Conservation (phyloP, 2,888 invertebrate species). For the Venusia cambrica region DNA sequence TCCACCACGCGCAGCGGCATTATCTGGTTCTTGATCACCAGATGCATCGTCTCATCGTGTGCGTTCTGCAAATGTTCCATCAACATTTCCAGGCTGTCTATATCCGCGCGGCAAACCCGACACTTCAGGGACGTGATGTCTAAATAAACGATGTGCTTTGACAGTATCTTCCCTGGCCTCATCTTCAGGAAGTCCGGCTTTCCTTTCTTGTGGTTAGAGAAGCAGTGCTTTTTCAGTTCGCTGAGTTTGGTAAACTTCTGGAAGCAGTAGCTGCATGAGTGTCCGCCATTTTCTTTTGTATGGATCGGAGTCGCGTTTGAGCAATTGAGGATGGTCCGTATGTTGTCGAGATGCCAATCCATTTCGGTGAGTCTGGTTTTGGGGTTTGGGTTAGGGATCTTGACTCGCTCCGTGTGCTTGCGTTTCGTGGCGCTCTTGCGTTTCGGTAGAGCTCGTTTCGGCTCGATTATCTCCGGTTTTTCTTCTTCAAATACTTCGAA, state of each 20-base stretch:
- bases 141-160: conserved; percentile 51
- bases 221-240: conserved; percentile 50
- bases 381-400: conserved; percentile 26
- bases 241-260: conserved; percentile 48
- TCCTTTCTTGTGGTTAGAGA: conserved; percentile 30
- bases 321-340: conserved; percentile 45
- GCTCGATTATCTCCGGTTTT: conserved; percentile 7
- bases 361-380: conserved; percentile 42
- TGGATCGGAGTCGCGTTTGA: conserved; percentile 61
- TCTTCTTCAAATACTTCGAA: conserved; percentile 19
- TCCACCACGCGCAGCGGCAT: conserved; percentile 45
- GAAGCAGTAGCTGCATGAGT: conserved; percentile 57
- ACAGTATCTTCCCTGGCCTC: conserved; percentile 30
- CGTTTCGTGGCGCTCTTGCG: conserved; percentile 13
- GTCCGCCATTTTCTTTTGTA: conserved; percentile 44
- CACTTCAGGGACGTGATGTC: conserved; percentile 55
- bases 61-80: conserved; percentile 50
- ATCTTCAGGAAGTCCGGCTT: conserved; percentile 45
- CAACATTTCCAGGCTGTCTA: conserved; percentile 44
- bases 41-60: conserved; percentile 49
- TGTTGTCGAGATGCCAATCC: conserved; percentile 58
- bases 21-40: conserved; percentile 58
- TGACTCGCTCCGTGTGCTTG: conserved; percentile 11
- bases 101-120: conserved; percentile 40
- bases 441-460: conserved; percentile 7